phyloP scores from a whole-genome alignment of 2,113 vertebrate species.

The Gopherus evgoodei region DNA sequence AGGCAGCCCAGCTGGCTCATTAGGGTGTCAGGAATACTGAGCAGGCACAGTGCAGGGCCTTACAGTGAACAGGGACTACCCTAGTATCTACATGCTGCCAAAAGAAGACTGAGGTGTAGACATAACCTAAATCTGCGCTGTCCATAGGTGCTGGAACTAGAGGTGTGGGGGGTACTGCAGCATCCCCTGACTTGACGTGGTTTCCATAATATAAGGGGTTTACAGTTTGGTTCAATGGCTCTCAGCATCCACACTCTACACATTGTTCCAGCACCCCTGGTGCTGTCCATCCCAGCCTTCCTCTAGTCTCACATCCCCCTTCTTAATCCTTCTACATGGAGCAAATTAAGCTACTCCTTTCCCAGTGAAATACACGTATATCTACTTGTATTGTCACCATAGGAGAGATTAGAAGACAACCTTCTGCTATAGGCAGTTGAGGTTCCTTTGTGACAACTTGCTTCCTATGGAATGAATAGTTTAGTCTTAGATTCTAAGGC shows the following conservation, averaged over 20 bases:
- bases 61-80: background rate
- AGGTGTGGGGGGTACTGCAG: no score
- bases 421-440: background rate
- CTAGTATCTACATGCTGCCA: background rate
- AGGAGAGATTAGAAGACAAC: background rate
- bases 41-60: background rate
- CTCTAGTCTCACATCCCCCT: background rate
- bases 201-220: no score
- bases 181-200: no score
- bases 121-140: background rate
- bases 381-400: background rate
- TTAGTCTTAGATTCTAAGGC: background rate
- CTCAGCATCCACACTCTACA: no score
- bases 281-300: background rate
- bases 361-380: background rate
- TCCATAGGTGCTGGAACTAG: background rate
- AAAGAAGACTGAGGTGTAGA: background rate
- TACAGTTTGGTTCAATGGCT: no score
- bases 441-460: background rate
- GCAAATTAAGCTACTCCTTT: background rate
- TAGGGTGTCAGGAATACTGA: background rate
- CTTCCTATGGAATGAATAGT: background rate
- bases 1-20: background rate
- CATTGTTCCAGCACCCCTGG: no score
- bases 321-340: background rate